A percentile compares a stretch with the other conserved stretches of the same genome.
phyloP scores from a whole-genome alignment of 2,113 vertebrate species.

The Xenotilapia flavipinnis region DNA sequence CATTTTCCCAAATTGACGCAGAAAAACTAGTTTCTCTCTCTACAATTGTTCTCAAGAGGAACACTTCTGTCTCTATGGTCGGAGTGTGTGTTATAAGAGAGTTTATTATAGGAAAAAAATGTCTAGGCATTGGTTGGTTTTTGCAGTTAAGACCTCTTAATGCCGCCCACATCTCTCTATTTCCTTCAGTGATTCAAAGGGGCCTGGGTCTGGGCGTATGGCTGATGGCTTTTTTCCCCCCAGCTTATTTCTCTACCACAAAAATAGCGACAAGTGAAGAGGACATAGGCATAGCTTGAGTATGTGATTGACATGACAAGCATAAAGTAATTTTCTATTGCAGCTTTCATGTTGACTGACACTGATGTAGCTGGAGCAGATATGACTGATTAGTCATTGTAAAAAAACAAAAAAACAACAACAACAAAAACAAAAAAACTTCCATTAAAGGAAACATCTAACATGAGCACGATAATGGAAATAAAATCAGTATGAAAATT shows the following conservation, averaged over 20 bases:
- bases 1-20: background rate
- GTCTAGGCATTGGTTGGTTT: background rate
- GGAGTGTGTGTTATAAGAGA: background rate
- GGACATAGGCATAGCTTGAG: background rate
- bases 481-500: background rate
- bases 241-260: background rate
- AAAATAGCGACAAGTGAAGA: background rate
- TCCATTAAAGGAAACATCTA: background rate
- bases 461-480: background rate
- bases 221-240: background rate
- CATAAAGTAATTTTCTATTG: background rate
- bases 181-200: background rate
- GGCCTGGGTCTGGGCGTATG: background rate
- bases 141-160: background rate
- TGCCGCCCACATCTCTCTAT: background rate
- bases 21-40: background rate
- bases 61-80: background rate
- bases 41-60: background rate
- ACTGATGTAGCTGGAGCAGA: background rate
- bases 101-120: background rate
- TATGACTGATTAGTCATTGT: background rate
- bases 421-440: fast-evolving
- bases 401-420: background rate
- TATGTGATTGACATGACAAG: background rate
- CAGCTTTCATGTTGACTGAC: background rate